Evolutionary conservation across 2,113 vertebrate genomes (phyloP).

Genomic region (Sterrhoptilus dennistouni): DNA sequence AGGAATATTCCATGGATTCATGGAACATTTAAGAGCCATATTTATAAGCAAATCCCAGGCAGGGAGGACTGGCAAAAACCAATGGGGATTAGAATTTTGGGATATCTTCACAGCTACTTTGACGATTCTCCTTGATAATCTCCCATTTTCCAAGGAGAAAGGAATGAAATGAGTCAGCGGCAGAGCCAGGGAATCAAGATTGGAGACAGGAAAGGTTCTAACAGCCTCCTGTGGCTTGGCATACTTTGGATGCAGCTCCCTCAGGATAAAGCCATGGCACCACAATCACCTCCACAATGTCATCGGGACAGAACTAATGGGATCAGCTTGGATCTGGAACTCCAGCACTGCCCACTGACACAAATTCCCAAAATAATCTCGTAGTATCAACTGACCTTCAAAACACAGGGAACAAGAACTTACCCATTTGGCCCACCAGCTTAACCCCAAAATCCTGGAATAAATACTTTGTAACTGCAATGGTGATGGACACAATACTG

Average conservation of each 20-base stretch:
- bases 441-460: neutral
- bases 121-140: neutral
- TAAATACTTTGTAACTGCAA: neutral
- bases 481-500: rapidly evolving
- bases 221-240: neutral
- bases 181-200: neutral
- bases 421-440: neutral
- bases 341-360: neutral
- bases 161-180: neutral
- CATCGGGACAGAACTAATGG: neutral
- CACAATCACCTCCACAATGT: neutral
- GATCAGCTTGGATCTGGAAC: neutral
- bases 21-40: neutral
- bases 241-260: neutral
- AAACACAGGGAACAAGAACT: neutral
- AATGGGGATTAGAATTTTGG: neutral
- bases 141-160: neutral
- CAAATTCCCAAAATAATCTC: slow-evolving; percentile 16
- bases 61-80: neutral
- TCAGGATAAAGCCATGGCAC: neutral
- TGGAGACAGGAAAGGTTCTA: neutral
- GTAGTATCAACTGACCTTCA: neutral
- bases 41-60: neutral
- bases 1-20: neutral
- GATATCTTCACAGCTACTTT: neutral